Evolutionary conservation across 2,888 invertebrate species (phyloP).

Genomic region (Troides helena): DNA sequence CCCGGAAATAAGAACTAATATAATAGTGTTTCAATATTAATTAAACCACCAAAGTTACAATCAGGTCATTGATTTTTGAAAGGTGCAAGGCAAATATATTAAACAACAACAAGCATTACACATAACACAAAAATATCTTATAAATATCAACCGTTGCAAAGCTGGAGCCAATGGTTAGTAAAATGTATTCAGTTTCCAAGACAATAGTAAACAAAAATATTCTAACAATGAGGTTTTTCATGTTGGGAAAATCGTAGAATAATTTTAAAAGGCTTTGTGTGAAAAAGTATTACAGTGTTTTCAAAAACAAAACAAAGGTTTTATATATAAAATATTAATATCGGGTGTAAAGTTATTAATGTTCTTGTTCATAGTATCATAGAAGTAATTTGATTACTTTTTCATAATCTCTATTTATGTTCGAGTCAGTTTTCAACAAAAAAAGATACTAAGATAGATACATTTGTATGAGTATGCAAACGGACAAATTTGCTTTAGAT

Average conservation of each 20-base stretch:
- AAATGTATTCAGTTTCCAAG: background rate
- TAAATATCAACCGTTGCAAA: background rate
- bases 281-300: background rate
- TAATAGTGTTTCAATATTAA: too few species aligned
- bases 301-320: background rate
- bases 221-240: background rate
- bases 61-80: too few species aligned
- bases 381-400: background rate
- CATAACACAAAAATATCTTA: background rate
- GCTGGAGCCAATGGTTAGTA: background rate
- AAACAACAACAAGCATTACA: background rate
- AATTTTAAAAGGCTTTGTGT: constrained; percentile 1
- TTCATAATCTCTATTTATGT: background rate
- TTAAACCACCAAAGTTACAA: too few species aligned
- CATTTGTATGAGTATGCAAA: too few species aligned
- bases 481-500: too few species aligned
- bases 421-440: too few species aligned
- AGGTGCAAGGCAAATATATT: too few species aligned
- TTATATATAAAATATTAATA: background rate
- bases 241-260: background rate
- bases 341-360: background rate
- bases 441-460: too few species aligned
- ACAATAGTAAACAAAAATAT: constrained; percentile 1
- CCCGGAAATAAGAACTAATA: too few species aligned
- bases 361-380: background rate